Conservation (phyloP, 1,140 invertebrate genomes). For the Pseudomyrmex pallidus region DNA sequence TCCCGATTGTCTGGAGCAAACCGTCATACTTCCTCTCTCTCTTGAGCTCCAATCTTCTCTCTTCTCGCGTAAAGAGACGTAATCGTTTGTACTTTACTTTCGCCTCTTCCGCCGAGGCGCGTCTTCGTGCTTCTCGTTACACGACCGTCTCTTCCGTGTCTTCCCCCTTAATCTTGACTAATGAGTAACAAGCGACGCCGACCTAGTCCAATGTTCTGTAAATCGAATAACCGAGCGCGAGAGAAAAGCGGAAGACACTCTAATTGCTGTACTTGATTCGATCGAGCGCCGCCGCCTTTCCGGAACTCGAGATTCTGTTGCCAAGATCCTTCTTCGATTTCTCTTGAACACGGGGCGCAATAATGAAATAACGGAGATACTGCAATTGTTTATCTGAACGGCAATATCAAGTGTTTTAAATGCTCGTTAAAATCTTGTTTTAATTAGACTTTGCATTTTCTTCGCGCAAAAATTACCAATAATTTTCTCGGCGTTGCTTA, state of each 20-base stretch:
- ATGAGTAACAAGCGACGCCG: conserved; percentile 57
- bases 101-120: neutral
- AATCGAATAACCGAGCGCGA: conserved; percentile 46
- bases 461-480: neutral
- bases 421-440: neutral
- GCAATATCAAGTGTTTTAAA: conserved; percentile 13
- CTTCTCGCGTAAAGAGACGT: conserved; percentile 21
- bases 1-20: conserved; percentile 63
- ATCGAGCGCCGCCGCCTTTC: conserved; percentile 32
- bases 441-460: neutral
- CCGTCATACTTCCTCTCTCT: conserved; percentile 60
- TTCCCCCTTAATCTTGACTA: conserved; percentile 56
- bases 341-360: conserved; percentile 1
- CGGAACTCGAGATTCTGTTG: conserved; percentile 29
- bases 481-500: neutral
- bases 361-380: conserved; percentile 16
- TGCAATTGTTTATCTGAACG: conserved; percentile 15
- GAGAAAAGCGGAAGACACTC: conserved; percentile 40
- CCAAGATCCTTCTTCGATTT: conserved; percentile 20
- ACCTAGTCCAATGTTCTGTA: conserved; percentile 36
- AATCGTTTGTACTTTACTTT: conserved; percentile 46
- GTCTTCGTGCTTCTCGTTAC: conserved; percentile 54
- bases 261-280: conserved; percentile 58
- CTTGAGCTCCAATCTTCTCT: conserved; percentile 30
- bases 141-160: conserved; percentile 25